phyloP scores from a whole-genome alignment of 2,888 invertebrate species.

The Rapana venosa region DNA sequence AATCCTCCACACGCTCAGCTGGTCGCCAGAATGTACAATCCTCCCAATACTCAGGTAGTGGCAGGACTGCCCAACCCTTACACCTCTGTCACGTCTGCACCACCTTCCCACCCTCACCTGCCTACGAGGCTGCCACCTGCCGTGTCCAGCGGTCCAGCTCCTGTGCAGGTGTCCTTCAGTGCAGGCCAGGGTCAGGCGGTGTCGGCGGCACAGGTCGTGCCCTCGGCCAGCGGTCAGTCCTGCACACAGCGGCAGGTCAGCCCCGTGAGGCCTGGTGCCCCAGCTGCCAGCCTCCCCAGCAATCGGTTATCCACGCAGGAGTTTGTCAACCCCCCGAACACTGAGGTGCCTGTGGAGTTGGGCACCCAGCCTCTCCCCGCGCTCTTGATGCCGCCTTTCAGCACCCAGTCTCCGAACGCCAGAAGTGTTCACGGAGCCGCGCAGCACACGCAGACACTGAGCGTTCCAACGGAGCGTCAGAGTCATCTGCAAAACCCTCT shows the following conservation, averaged over 20 bases:
- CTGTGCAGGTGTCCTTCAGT: not conserved
- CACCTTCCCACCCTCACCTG: not conserved
- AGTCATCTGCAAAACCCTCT: not conserved
- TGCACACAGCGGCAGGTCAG: not conserved
- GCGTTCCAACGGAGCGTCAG: not conserved
- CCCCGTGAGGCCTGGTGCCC: not conserved
- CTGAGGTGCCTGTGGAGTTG: not conserved
- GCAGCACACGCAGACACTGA: not conserved
- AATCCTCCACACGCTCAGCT: not conserved
- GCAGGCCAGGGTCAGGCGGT: not conserved
- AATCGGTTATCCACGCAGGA: not conserved
- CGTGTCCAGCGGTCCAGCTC: not conserved
- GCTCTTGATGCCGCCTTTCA: not conserved
- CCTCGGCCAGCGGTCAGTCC: not conserved
- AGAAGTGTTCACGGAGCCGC: not conserved
- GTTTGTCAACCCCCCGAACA: constrained; percentile 19
- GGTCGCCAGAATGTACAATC: not conserved
- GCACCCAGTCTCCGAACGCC: not conserved
- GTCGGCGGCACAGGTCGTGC: not conserved
- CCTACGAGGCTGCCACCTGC: not conserved
- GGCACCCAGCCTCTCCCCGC: not conserved
- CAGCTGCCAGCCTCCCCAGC: not conserved
- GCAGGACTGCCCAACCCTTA: not conserved
- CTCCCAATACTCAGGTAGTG: not conserved
- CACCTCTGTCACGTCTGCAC: too few relatives aligned